These are phyloP conservation scores for Dreissena rostriformis DNA, from an alignment of 1,140 invertebrate species.

Conservation along the genomic window DNA sequence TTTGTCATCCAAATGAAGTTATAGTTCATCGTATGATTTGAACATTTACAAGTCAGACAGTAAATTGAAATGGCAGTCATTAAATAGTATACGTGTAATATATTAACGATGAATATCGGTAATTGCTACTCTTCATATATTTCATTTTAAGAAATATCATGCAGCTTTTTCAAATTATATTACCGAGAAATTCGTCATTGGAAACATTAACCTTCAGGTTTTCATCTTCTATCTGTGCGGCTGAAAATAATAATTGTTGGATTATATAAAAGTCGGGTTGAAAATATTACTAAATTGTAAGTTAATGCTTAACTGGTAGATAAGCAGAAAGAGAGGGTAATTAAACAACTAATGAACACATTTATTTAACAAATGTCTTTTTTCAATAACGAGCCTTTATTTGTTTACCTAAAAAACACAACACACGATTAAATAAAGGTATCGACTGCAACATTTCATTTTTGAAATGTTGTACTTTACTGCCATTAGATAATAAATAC, in stretches of 20 bases:
- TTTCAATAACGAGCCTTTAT: no score
- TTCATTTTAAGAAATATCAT: neutral
- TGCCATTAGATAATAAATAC: neutral
- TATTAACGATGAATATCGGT: neutral
- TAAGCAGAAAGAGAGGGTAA: neutral
- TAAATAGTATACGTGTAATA: no score
- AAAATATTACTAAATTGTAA: neutral
- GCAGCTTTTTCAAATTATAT: neutral
- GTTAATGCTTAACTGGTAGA: neutral
- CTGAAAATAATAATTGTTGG: constrained; percentile 11
- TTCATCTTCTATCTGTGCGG: neutral
- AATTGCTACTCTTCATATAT: neutral
- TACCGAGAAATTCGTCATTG: constrained; percentile 31
- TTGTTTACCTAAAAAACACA: no score
- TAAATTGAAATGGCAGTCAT: no score
- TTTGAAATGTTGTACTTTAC: no score
- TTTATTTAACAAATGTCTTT: no score
- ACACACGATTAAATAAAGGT: no score
- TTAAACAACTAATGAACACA: no score
- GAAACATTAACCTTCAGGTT: constrained; percentile 15
- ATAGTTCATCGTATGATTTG: no score
- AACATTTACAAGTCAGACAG: no score
- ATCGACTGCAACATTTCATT: no score
- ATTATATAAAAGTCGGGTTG: neutral
- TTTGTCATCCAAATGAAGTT: no score